Evolutionary conservation across 37 sponge, comb jelly and placozoan genomes (phyloP).

Genomic region (Trichoplax adhaerens): DNA sequence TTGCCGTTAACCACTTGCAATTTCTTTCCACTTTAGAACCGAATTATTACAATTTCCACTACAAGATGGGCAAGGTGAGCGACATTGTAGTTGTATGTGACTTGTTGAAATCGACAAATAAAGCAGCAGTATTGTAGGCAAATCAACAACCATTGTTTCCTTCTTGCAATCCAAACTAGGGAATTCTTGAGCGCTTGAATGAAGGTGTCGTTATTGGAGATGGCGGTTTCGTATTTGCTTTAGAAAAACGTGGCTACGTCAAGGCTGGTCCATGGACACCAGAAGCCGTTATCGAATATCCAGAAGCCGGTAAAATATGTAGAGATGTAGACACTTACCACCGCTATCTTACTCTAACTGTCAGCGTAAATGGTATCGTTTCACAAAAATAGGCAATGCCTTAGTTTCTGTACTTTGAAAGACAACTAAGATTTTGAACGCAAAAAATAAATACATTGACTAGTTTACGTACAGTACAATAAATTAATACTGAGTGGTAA

Average conservation of each 20-base stretch:
- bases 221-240: constrained; percentile 29
- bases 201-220: constrained; percentile 25
- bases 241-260: constrained; percentile 32
- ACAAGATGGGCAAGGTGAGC: no score
- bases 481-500: not conserved
- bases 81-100: no score
- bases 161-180: not conserved
- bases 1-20: no score
- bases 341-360: not conserved
- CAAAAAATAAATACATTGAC: no score
- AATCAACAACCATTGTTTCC: no score
- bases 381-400: not conserved
- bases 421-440: no score
- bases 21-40: no score
- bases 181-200: constrained; percentile 24
- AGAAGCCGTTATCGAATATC: constrained; percentile 22
- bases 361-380: not conserved
- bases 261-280: constrained; percentile 36
- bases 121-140: no score
- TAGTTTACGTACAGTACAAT: no score
- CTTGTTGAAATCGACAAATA: no score
- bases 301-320: constrained; percentile 10
- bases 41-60: no score
- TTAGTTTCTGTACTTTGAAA: not conserved
- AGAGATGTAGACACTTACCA: not conserved